These are phyloP conservation scores for Addax nasomaculatus DNA, from an alignment of 2,113 vertebrate genomes.

Conservation along the genomic window DNA sequence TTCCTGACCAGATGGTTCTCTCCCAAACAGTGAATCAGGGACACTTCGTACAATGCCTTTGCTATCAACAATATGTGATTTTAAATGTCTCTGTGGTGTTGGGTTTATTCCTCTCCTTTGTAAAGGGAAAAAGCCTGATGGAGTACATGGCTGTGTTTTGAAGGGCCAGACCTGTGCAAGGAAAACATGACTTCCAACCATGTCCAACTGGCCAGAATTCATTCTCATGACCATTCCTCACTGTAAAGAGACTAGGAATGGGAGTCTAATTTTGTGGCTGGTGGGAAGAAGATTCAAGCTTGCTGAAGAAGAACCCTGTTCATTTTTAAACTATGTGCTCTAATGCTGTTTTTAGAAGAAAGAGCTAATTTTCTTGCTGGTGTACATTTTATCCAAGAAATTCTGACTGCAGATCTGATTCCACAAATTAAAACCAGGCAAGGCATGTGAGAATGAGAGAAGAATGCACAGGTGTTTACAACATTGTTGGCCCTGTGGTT, in stretches of 20 bases:
- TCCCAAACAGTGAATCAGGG: not conserved
- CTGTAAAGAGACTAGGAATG: not conserved
- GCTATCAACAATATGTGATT: not conserved
- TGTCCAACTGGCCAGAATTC: not conserved
- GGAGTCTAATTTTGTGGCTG: not conserved
- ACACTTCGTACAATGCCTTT: not conserved
- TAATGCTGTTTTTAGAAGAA: not conserved
- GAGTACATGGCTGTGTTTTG: not conserved
- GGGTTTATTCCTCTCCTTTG: not conserved
- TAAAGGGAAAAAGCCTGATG: not conserved
- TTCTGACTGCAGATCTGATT: not conserved
- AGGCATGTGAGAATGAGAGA: not conserved
- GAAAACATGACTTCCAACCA: not conserved
- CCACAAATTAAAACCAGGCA: not conserved
- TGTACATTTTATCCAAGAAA: not conserved
- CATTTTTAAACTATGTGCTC: not conserved
- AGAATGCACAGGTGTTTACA: not conserved
- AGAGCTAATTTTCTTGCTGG: not conserved
- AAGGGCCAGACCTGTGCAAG: not conserved
- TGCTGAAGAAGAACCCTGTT: not conserved
- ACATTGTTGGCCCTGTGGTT: not conserved
- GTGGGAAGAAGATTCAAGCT: not conserved
- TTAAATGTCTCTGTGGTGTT: not conserved
- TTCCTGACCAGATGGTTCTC: not conserved
- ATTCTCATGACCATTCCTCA: not conserved